These are phyloP conservation scores for Lepeophtheirus nordmannii DNA, from an alignment of 2,888 invertebrate species.

Conservation along the genomic window DNA sequence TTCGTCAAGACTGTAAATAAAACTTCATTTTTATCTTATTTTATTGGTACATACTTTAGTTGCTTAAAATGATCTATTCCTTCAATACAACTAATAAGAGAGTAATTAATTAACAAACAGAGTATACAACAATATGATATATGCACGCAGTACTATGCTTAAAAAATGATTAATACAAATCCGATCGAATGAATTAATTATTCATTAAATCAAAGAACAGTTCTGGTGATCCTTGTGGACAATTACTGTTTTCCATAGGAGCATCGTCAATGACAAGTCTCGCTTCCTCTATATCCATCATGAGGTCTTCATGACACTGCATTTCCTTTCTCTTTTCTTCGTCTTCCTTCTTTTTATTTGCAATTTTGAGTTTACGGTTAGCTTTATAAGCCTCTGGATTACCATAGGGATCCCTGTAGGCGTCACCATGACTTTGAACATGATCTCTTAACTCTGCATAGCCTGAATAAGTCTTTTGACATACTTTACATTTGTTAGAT, in stretches of 20 bases:
- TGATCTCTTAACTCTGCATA: constrained; percentile 23
- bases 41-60: no score
- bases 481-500: constrained; percentile 15
- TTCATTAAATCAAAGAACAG: not conserved
- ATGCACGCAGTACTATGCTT: no score
- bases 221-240: not conserved
- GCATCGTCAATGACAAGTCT: not conserved
- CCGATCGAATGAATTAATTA: no score
- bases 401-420: constrained; percentile 11
- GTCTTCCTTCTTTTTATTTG: not conserved
- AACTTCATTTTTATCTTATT: no score
- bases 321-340: not conserved
- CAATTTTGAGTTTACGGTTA: constrained; percentile 1
- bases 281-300: not conserved
- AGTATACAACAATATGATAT: no score
- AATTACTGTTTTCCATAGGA: not conserved
- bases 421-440: constrained; percentile 21
- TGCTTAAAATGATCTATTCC: no score
- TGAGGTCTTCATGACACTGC: not conserved
- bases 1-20: no score
- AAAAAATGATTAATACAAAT: no score
- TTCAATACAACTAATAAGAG: no score
- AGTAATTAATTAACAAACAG: no score
- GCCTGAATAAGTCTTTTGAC: constrained; percentile 12
- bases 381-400: constrained; percentile 15